These are phyloP conservation scores for Neoseiulus cucumeris DNA, from an alignment of 1,140 invertebrate species.

Conservation along the genomic window DNA sequence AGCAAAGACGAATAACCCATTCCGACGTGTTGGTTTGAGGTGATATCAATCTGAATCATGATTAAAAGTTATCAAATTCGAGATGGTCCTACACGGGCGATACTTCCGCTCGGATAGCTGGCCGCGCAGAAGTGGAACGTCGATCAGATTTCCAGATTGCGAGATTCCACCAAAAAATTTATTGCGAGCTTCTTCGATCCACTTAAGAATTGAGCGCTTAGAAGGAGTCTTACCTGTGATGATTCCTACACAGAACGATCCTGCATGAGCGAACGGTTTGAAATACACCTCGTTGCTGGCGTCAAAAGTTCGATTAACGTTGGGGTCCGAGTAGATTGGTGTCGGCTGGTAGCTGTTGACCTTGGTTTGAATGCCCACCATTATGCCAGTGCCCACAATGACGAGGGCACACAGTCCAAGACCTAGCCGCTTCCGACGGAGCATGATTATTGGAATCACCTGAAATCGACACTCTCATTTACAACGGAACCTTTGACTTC, in stretches of 20 bases:
- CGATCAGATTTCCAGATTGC: no score
- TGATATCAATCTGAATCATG: no score
- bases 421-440: not conserved
- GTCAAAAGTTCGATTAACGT: conserved; percentile 7
- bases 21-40: no score
- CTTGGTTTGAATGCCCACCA: conserved; percentile 8
- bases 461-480: not conserved
- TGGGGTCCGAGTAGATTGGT: not conserved
- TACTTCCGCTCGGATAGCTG: no score
- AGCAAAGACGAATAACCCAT: no score
- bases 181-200: no score
- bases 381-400: not conserved
- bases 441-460: conserved; percentile 6
- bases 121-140: no score
- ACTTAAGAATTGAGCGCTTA: no score
- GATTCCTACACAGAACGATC: conserved; percentile 4
- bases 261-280: conserved; percentile 3
- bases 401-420: not conserved
- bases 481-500: not conserved
- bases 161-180: no score
- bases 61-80: no score
- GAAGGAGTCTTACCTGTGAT: conserved; percentile 14
- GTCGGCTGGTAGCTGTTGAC: not conserved
- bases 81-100: no score
- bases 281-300: conserved; percentile 10